Conservation (phyloP, 2,888 invertebrate species). For the Aleiodes alternator region DNA sequence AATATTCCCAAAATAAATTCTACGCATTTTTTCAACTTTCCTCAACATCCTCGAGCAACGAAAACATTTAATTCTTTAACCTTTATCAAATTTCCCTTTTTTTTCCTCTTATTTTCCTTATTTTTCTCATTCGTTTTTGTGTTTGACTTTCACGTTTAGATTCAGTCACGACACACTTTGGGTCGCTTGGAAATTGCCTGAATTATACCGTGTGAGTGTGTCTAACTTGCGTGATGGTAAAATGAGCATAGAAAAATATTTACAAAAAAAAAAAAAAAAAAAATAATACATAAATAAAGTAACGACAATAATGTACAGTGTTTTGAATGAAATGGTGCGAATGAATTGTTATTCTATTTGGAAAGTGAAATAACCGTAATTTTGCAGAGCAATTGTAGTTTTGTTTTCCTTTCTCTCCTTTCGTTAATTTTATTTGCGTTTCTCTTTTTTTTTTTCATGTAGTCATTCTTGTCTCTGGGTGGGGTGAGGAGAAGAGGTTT, state of each 20-base stretch:
- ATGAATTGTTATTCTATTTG: conserved; percentile 25
- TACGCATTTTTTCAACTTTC: too few relatives aligned
- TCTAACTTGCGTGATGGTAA: conserved; percentile 27
- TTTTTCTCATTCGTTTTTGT: conserved; percentile 6
- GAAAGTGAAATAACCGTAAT: conserved; percentile 35
- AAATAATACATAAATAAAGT: conserved; percentile 8
- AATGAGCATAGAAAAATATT: neutral
- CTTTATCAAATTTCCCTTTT: conserved; percentile 15
- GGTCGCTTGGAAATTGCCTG: conserved; percentile 32
- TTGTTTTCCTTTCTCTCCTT: conserved; percentile 37
- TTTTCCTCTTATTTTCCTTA: neutral
- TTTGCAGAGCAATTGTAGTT: conserved; percentile 43
- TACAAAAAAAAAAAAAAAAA: too few relatives aligned
- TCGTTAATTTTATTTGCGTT: conserved; percentile 48
- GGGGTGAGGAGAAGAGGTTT: neutral
- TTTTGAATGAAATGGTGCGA: conserved; percentile 30
- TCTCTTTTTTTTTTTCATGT: conserved; percentile 20
- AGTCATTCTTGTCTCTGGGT: neutral
- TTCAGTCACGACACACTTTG: conserved; percentile 42
- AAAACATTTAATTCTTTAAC: neutral
- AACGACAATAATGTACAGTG: conserved; percentile 29
- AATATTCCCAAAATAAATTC: too few relatives aligned
- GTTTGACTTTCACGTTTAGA: conserved; percentile 36
- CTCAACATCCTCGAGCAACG: too few relatives aligned
- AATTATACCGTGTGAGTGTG: conserved; percentile 34